Evolutionary conservation across 2,888 invertebrate genomes (phyloP).

Genomic region (Pseudanteris insignis): DNA sequence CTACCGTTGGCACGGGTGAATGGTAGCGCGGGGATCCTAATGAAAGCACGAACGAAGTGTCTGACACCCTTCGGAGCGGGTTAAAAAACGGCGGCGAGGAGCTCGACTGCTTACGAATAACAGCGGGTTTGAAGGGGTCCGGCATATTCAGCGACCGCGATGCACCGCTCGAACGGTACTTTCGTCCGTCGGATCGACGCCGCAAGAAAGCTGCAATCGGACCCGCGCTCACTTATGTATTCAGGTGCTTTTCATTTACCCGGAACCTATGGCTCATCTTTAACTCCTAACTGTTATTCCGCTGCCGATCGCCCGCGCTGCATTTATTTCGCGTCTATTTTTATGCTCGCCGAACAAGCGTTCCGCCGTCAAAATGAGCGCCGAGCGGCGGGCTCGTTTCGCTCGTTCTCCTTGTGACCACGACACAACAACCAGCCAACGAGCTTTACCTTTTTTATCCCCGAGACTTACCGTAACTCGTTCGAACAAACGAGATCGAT

Average conservation of each 20-base stretch:
- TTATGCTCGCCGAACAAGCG: conserved; percentile 1
- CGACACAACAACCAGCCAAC: no score
- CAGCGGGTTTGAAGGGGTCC: conserved; percentile 13
- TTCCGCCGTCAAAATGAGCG: no score
- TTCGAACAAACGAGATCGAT: conserved; percentile 2
- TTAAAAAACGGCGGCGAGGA: conserved; percentile 42
- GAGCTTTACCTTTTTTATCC: conserved; percentile 11
- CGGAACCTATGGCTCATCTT: conserved; percentile 29
- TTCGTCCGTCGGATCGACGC: background rate
- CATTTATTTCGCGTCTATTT: conserved; percentile 15
- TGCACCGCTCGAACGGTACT: conserved; percentile 41
- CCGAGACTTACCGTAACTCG: conserved; percentile 13
- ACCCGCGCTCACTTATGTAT: conserved; percentile 21
- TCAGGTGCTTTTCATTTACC: conserved; percentile 34
- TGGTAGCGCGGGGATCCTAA: no score
- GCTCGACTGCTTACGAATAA: conserved; percentile 25
- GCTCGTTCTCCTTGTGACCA: no score
- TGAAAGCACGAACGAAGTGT: no score
- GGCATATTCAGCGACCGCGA: conserved; percentile 39
- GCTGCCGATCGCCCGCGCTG: conserved; percentile 9
- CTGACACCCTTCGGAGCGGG: no score
- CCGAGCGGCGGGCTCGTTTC: no score
- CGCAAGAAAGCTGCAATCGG: background rate
- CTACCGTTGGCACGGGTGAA: no score
- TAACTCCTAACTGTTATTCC: conserved; percentile 22